Base-by-base conservation (phyloP, 2,113 vertebrate species). In the Menidia beryllina region DNA sequence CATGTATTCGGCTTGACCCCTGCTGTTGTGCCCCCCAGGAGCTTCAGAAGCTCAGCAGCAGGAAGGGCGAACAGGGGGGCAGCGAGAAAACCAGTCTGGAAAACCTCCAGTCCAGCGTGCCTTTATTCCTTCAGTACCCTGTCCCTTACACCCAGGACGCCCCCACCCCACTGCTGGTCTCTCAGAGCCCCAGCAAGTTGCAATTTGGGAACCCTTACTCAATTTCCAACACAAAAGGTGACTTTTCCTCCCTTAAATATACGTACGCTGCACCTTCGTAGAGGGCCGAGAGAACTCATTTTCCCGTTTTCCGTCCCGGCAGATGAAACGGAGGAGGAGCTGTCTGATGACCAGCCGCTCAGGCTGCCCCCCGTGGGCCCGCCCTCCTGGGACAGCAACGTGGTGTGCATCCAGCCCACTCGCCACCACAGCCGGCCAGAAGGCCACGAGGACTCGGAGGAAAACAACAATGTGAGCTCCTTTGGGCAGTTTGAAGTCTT, bases 351-450 rank as follows among this genome's bases (percentile, higher is more conserved):
- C 87, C 96, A 97, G 90, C 94, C 97, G 77, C 96, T 96, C 50
- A 94, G 96, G 72, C 94, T 96, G 65, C 96, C 96, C 74, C 96
- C 96, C 25, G 91, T 93, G 58, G 95, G 95, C 77, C 93, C 92
- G 4, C 92, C 93, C 30, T 95, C 95, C 34, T 98, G 96, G 98
- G 96, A 97, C 84, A 96, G 96, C 64, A 96, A 95, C 6, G 98
- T 99, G 5, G 98, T 99, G 75, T 97, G 96, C 72, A 98, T 97
- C 84, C 98, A 99, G 77, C 98, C 98, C 49, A 94, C 96, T 54
- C 95, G 97, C 75, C 98, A 98, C 77, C 95, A 95, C 53, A 97
- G 95, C 82, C 94, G 95, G 5, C 97, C 98, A 15, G 97, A 99
- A 41, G 96, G 95, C 59, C 95, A 95, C 74, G 97, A 99, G 86